Percentiles rank a stretch among this genome's conserved stretches.
These are phyloP conservation scores for Camponotus vicinus DNA, from an alignment of 1,140 invertebrate genomes.

Conservation along the genomic window DNA sequence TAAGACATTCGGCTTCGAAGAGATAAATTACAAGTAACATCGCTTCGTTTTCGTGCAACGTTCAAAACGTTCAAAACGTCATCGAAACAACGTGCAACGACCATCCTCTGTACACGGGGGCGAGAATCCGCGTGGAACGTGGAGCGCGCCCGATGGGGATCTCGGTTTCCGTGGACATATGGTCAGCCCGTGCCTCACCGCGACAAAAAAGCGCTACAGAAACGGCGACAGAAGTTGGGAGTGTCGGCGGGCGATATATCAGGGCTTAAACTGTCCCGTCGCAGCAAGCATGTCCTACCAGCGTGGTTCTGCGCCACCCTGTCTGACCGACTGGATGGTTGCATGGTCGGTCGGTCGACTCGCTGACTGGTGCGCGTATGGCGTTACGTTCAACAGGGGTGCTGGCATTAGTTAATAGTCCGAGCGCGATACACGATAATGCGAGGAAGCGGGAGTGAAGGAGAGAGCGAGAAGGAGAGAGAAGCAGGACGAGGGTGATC, in stretches of 20 bases:
- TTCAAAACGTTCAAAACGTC: neutral
- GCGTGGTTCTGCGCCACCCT: slow-evolving; percentile 67
- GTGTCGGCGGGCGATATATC: slow-evolving; percentile 86
- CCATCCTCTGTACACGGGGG: slow-evolving; percentile 26
- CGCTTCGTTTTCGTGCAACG: neutral
- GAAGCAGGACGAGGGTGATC: slow-evolving; percentile 62
- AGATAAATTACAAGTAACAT: neutral
- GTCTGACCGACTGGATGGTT: slow-evolving; percentile 59
- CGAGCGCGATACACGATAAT: slow-evolving; percentile 79
- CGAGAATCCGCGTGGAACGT: slow-evolving; percentile 46
- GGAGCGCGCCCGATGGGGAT: slow-evolving; percentile 53
- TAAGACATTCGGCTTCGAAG: neutral
- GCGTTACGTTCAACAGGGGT: slow-evolving; percentile 75
- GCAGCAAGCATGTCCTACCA: slow-evolving; percentile 81
- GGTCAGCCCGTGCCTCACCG: slow-evolving; percentile 81
- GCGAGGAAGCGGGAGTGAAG: slow-evolving; percentile 58
- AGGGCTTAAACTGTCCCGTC: slow-evolving; percentile 86
- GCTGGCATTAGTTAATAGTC: slow-evolving; percentile 85
- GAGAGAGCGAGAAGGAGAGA: slow-evolving; percentile 5
- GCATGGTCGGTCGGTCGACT: slow-evolving; percentile 54
- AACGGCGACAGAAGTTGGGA: slow-evolving; percentile 86
- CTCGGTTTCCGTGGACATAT: slow-evolving; percentile 83
- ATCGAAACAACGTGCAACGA: slow-evolving; percentile 40
- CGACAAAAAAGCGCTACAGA: slow-evolving; percentile 84
- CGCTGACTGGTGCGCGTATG: slow-evolving; percentile 81